Evolutionary conservation across 2,888 invertebrate genomes (phyloP).

Genomic region (Stegana nigrithorax): DNA sequence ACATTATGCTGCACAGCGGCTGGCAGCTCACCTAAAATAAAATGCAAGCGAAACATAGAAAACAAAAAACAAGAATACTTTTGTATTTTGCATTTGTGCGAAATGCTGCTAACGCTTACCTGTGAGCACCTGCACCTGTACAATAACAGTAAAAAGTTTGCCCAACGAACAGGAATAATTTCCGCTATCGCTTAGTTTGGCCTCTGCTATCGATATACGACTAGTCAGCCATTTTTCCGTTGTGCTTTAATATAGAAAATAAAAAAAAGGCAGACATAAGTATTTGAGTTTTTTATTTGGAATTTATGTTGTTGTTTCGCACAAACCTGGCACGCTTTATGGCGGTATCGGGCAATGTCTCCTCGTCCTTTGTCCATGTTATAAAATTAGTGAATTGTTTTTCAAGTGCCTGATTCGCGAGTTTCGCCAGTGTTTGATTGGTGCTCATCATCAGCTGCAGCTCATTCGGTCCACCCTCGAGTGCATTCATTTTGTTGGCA

Average conservation of each 20-base stretch:
- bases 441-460: conserved; percentile 42
- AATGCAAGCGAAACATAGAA: neutral
- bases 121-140: conserved; percentile 77
- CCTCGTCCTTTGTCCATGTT: conserved; percentile 60
- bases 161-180: conserved; percentile 75
- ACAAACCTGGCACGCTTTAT: conserved; percentile 52
- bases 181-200: conserved; percentile 76
- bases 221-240: conserved; percentile 63
- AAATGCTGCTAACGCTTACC: conserved; percentile 69
- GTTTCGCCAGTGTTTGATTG: conserved; percentile 38
- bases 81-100: neutral
- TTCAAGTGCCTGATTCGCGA: conserved; percentile 45
- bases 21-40: conserved; percentile 58
- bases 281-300: conserved; percentile 9
- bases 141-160: conserved; percentile 74
- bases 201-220: conserved; percentile 69
- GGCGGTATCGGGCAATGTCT: conserved; percentile 45
- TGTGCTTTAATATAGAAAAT: conserved; percentile 42
- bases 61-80: neutral
- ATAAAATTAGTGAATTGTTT: conserved; percentile 55
- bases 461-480: conserved; percentile 30
- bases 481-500: conserved; percentile 10
- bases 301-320: neutral
- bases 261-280: conserved; percentile 51
- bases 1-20: conserved; percentile 65